Base-by-base conservation (phyloP, 2,888 invertebrate genomes). In the Strigamia crassipes region DNA sequence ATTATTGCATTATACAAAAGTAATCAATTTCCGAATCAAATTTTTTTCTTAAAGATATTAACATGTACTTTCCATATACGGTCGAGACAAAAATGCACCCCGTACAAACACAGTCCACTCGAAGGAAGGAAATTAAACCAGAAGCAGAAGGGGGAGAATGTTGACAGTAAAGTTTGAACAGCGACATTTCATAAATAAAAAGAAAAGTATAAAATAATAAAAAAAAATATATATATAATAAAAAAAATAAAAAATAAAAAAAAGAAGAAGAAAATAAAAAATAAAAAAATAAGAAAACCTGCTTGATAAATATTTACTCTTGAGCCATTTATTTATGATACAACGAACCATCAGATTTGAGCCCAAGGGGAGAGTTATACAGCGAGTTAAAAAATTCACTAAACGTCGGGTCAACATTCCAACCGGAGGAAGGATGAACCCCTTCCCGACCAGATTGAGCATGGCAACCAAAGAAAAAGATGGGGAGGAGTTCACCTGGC, bases 291-390 rank as follows among this genome's bases (percentile, higher is more conserved):
- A n/a, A n/a, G n/a, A n/a, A n/a, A 66, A 66, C 6, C 27, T 23
- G 66, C 66, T 66, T 27, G 66, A 66, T 66, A 66, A 66, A 66
- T 66, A 66, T 66, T 66, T 66, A 66, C 66, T 66, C 66, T 66
- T 27, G 66, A 66, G 66, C 66, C 66, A 66, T 27, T 66, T 66
- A 66, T 66, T 66, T 66, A 66, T 66, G 66, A 66, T 66, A 66
- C 66, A 66, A 66, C 66, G 66, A 66, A 66, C 66, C 27, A 66
- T 66, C 66, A 66, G 66, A 66, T 66, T 66, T n/a, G 66, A 66
- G 66, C 27, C 66, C 66, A 15, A 66, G 66, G 66, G 66, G 66
- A 66, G 66, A 66, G 66, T 66, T 66, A 66, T 66, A 66, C 66
- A n/a, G 66, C 31, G 31, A 66, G 66, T 66, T 66, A 66, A 66